Base-by-base conservation (phyloP, 2,113 vertebrate genomes). In the Nothocercus nigrocapillus region DNA sequence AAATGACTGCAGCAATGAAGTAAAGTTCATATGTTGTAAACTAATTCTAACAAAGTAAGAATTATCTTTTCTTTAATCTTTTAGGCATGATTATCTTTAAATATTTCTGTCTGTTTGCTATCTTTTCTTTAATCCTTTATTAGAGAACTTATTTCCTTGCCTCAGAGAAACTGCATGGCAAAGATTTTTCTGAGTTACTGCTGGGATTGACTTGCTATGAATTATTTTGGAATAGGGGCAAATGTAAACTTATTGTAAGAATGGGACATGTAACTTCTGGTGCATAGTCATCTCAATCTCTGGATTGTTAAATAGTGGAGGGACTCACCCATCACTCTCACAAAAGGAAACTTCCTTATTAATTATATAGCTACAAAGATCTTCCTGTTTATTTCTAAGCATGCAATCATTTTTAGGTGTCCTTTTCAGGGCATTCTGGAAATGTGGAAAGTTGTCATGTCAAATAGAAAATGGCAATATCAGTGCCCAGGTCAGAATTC, bases 401-500 rank as follows among this genome's bases (percentile, higher is more conserved):
- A 4, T 64, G 28, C 10, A 62, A 28, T 34, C 13, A 58, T 76
- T 92, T 95, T 59, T 78, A 73, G 14, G 82, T 78, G 40, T 12
- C 27, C 69, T 69, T 95, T 84, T 62, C 19, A n/a, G 36, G 20
- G 13, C 77, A 54, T 88, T 82, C 81, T 75, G 24, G 30, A 90
- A 47, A 72, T 17, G 67, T 47, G 11, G 88, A 27, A 81, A 80
- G 2, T 74, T 94, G 4, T 74, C 38, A 66, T 61, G 16, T 92
- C 79, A 83, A 78, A 64, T 87, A 40, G 74, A 91, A 89, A 12
- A 28, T 85, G n/a, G 20, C 61, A 59, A 67, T 36, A 94, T 67
- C 67, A 91, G 40, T 90, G 34, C 45, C 61, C 87, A 70, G 51
- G 49, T 93, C 11, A 15, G 53, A 95, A 73, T 95, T 94, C 94